Base-by-base conservation (phyloP, 2,113 vertebrate species). In the Chamaea fasciata region DNA sequence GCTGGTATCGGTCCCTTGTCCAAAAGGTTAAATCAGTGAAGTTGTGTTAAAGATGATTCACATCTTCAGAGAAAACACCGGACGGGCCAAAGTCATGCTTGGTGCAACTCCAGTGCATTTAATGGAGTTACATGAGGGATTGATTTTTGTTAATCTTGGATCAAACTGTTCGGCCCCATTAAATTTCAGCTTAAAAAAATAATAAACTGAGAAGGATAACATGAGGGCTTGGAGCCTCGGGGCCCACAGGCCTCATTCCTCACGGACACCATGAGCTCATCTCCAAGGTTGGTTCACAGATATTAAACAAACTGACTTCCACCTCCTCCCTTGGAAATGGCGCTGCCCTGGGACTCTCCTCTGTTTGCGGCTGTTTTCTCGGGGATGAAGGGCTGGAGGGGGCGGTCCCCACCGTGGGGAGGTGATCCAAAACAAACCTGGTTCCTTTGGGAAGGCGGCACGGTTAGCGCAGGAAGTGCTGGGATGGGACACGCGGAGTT, bases 131-230 rank as follows among this genome's bases (percentile, higher is more conserved):
- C 70, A 73, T 73, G 70, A 74, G 63, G 67, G 82, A 92, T 19
- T 39, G 85, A 59, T 87, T 92, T 95, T 73, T 84, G 69, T 94
- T 94, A 89, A 91, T 95, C 63, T 91, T 94, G 87, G 87, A 90
- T 80, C 59, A 90, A 83, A 42, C 27, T 75, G 13, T 70, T n/a
- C 35, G 47, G 47, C 70, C 70, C 88, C 75, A 74, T 63, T 78
- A 91, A 47, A 70, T 52, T 80, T 83, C 70, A 92, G 30, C 68
- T 71, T 23, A 88, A 85, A 83, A 83, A 89, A 87, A 80, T 74
- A 96, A 86, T 90, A 91, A 80, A 95, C n/a, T 11, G 19, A 55
- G 41, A 77, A 52, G 47, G 42, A 74, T 63, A 91, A 74, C 56
- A 52, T 6, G 63, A 91, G 49, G 63, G 9, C 15, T 62, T 49